phyloP scores from a whole-genome alignment of 1,140 invertebrate species.

The Octopus sinensis region DNA sequence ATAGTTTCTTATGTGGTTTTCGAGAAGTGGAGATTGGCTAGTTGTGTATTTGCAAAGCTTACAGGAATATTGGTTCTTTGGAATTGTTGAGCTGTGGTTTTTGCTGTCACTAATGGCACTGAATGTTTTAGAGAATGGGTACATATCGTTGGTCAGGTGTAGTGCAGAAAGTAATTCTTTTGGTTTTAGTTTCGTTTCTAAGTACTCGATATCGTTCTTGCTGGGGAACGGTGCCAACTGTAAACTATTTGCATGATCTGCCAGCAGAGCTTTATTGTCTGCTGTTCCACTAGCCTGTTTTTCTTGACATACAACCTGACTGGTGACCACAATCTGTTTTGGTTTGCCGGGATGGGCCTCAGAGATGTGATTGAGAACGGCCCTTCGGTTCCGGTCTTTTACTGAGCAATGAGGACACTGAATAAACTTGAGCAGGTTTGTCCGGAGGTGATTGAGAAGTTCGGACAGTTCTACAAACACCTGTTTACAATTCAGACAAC shows the following conservation, averaged over 20 bases:
- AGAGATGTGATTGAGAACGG: slow-evolving; percentile 38
- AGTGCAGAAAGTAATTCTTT: neutral
- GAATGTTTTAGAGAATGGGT: neutral
- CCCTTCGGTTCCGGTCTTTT: slow-evolving; percentile 36
- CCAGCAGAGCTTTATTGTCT: neutral
- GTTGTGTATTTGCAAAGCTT: slow-evolving; percentile 33
- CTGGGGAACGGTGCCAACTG: neutral
- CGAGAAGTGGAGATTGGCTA: slow-evolving; percentile 28
- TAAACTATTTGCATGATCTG: neutral
- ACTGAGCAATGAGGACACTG: slow-evolving; percentile 43
- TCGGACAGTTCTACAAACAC: slow-evolving; percentile 23
- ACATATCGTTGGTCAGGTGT: neutral
- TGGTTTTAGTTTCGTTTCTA: neutral
- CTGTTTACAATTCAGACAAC: slow-evolving; percentile 35
- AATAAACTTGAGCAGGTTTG: slow-evolving; percentile 39
- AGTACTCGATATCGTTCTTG: neutral
- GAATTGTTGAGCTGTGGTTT: slow-evolving; percentile 21
- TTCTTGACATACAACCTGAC: slow-evolving; percentile 42
- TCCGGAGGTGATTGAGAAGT: slow-evolving; percentile 35
- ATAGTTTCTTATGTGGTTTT: slow-evolving; percentile 27
- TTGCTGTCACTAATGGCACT: neutral
- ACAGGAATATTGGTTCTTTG: slow-evolving; percentile 30
- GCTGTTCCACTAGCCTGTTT: slow-evolving; percentile 25
- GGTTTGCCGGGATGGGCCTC: slow-evolving; percentile 40
- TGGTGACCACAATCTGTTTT: slow-evolving; percentile 42